phyloP scores from a whole-genome alignment of 2,797 vertebrate genomes.

The Neosilurus mollespiculum region DNA sequence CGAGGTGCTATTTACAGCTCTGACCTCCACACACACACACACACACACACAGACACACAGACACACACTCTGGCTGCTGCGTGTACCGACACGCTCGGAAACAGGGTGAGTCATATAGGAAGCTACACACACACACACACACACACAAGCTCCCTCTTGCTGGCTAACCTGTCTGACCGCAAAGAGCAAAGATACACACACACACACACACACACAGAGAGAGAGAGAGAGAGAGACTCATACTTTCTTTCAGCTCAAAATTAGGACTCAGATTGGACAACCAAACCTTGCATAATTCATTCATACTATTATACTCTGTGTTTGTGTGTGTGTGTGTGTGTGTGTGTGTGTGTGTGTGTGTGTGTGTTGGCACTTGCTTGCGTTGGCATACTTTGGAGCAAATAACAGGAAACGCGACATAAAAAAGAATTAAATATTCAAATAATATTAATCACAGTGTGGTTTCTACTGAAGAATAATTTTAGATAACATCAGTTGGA shows the following conservation, averaged over 20 bases:
- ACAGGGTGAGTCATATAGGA: constrained; percentile 54
- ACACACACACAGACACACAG: constrained; percentile 28
- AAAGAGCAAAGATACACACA: constrained; percentile 11
- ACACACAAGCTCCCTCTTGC: constrained; percentile 26
- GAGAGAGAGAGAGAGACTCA: constrained; percentile 8
- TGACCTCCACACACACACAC: constrained; percentile 39
- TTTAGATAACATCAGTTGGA: no score
- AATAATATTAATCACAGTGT: neutral
- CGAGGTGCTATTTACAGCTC: constrained; percentile 48
- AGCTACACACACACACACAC: constrained; percentile 36
- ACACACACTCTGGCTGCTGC: constrained; percentile 27
- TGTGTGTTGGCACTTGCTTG: neutral
- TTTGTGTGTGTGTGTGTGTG: neutral
- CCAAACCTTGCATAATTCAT: constrained; percentile 1
- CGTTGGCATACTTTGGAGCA: neutral
- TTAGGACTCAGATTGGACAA: neutral
- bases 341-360: constrained; percentile 14
- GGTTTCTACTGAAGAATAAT: neutral
- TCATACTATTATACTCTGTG: neutral
- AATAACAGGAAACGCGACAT: neutral
- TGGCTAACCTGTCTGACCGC: constrained; percentile 31
- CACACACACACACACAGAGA: constrained; percentile 21
- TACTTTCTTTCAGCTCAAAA: constrained; percentile 4
- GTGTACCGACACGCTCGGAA: constrained; percentile 46
- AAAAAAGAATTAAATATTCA: no score